Evolutionary conservation across 2,888 invertebrate genomes (phyloP), one percentile per base, ranked within the genome.

Genomic region (Conchocele bisecta): DNA sequence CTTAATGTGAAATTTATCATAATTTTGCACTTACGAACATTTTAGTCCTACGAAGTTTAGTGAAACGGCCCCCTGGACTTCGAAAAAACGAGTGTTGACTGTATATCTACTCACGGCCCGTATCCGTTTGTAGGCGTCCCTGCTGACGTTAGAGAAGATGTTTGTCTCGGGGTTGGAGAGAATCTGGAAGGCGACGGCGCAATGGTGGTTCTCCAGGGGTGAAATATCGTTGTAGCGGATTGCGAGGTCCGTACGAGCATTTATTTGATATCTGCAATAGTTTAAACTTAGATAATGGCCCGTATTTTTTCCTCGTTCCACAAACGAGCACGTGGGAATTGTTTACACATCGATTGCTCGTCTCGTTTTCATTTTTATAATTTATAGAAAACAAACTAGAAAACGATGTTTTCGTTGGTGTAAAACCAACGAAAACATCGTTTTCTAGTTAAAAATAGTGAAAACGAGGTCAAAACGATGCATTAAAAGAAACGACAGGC

Each of bases 221-320:
- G 95, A 96, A 88, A 96, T 95, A 92, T 96, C 96, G 91, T 96
- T 96, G 92, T 96, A 96, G 70, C 96, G 93, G 79, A 96, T 93
- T 31, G 96, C 96, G 87, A 96, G 92, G 89, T 96, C 96, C 44
- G 96, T 96, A 86, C 95, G 93, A 48, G 96, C 96, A 90, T 96
- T 96, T 88, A 96, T 96, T 91, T 93, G 92, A 48, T 90, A 91
- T 50, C 89, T 89, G 81, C 6, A 79, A 69, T 15, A 48, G 26
- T n/a, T 35, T 35, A 13, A 13, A 13, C n/a, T n/a, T 11, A 35
- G 11, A 35, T 11, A 35, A 35, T 11, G 13, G 37, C 11, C n/a
- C n/a, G 13, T 35, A 13, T 35, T 35, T 35, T 35, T 35, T 35
- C 37, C n/a, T 35, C 37, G 11, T 35, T 11, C n/a, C n/a, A 13